Conservation (phyloP, 1,140 invertebrate species). For the Apocrypta bakeri region DNA sequence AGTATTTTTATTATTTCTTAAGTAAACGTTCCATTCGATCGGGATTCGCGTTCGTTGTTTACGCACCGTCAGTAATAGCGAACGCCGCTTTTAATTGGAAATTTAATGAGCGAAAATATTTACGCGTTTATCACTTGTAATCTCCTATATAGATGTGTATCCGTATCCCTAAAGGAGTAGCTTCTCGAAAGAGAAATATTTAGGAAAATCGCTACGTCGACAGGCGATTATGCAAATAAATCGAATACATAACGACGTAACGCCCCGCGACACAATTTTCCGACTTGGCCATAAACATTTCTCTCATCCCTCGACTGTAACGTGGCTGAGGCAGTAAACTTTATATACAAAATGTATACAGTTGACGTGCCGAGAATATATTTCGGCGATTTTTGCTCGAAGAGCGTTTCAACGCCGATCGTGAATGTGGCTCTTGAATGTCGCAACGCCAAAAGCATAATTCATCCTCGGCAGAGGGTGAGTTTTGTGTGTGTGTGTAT, state of each 20-base stretch:
- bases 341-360: too few relatives aligned
- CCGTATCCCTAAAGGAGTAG: too few relatives aligned
- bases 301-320: too few relatives aligned
- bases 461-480: too few relatives aligned
- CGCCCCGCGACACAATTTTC: not conserved
- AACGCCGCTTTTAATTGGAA: not conserved
- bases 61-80: too few relatives aligned
- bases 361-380: not conserved
- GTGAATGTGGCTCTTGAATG: not conserved
- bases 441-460: not conserved
- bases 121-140: not conserved
- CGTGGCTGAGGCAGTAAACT: too few relatives aligned
- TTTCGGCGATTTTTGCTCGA: not conserved
- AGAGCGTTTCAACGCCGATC: not conserved
- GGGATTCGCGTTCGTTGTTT: not conserved
- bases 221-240: too few relatives aligned
- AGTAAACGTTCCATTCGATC: not conserved
- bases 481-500: too few relatives aligned
- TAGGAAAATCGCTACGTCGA: too few relatives aligned
- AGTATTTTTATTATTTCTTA: too few relatives aligned
- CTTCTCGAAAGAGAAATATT: too few relatives aligned
- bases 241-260: not conserved
- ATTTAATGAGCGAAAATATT: not conserved
- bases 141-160: too few relatives aligned
- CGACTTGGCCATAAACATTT: not conserved